Percentiles rank a stretch among this genome's conserved stretches.
Conservation (phyloP, 2,113 vertebrate species). For the Pontoporia blainvillei region DNA sequence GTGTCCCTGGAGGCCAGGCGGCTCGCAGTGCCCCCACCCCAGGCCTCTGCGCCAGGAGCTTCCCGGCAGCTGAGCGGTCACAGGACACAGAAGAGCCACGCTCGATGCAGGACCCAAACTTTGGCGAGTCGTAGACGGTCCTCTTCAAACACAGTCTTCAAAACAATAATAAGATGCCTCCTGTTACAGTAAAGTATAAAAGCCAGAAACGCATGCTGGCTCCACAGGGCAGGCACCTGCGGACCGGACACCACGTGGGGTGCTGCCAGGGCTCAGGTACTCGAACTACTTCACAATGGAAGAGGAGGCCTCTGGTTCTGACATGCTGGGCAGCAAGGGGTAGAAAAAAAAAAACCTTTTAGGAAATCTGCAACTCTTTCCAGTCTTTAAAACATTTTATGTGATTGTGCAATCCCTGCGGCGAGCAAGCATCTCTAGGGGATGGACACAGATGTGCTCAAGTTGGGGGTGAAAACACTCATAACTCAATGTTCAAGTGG, state of each 20-base stretch:
- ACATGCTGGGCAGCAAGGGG: background rate
- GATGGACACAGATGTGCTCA: background rate
- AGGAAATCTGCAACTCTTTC: background rate
- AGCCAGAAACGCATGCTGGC: background rate
- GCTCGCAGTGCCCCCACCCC: fast-evolving
- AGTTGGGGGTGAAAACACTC: background rate
- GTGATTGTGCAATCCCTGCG: too few species aligned
- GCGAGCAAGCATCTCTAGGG: background rate
- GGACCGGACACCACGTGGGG: fast-evolving
- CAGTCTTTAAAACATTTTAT: background rate
- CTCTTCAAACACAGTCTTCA: background rate
- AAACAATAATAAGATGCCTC: background rate
- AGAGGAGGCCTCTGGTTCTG: background rate
- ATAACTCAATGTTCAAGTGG: fast-evolving
- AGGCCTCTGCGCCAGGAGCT: fast-evolving
- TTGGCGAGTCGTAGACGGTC: background rate
- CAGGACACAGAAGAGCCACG: fast-evolving
- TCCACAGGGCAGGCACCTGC: fast-evolving
- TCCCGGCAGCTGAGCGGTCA: background rate
- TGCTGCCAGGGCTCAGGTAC: background rate
- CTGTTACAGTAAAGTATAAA: background rate
- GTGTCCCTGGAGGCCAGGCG: background rate
- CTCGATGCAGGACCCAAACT: background rate
- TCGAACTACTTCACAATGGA: fast-evolving
- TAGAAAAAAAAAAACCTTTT: background rate